phyloP scores from a whole-genome alignment of 2,113 vertebrate genomes.

The Labrus mixtus region DNA sequence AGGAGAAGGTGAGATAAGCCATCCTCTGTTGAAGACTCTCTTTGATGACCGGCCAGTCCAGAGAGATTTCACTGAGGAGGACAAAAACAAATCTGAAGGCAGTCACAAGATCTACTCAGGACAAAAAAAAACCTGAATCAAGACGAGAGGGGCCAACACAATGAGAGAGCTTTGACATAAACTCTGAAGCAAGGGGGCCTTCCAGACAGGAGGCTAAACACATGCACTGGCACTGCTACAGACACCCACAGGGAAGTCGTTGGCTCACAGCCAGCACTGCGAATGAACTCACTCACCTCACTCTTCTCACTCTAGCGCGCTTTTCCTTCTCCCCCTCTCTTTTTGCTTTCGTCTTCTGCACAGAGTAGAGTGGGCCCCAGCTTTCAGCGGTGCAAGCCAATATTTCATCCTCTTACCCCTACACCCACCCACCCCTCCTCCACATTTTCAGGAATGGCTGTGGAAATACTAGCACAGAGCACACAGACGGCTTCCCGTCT shows the following conservation, averaged over 20 bases:
- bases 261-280: conserved; percentile 78
- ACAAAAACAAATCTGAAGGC: conserved; percentile 62
- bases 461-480: conserved; percentile 70
- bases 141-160: conserved; percentile 70
- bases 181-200: conserved; percentile 75
- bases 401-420: conserved; percentile 73
- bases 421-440: conserved; percentile 35
- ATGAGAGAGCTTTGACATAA: conserved; percentile 79
- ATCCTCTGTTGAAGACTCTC: conserved; percentile 33
- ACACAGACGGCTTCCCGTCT: conserved; percentile 52
- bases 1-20: conserved; percentile 47
- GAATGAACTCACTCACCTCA: conserved; percentile 85
- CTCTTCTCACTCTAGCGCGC: conserved; percentile 50
- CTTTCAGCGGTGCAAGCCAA: conserved; percentile 67
- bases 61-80: conserved; percentile 56
- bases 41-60: conserved; percentile 57
- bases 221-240: conserved; percentile 83
- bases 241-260: conserved; percentile 82
- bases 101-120: conserved; percentile 62
- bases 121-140: conserved; percentile 68
- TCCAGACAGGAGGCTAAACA: conserved; percentile 85
- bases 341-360: conserved; percentile 55
- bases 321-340: conserved; percentile 54
- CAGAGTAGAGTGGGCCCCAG: conserved; percentile 69
- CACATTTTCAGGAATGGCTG: conserved; percentile 78